These are phyloP conservation scores for Galleria mellonella DNA, from an alignment of 1,140 invertebrate genomes.

Conservation along the genomic window DNA sequence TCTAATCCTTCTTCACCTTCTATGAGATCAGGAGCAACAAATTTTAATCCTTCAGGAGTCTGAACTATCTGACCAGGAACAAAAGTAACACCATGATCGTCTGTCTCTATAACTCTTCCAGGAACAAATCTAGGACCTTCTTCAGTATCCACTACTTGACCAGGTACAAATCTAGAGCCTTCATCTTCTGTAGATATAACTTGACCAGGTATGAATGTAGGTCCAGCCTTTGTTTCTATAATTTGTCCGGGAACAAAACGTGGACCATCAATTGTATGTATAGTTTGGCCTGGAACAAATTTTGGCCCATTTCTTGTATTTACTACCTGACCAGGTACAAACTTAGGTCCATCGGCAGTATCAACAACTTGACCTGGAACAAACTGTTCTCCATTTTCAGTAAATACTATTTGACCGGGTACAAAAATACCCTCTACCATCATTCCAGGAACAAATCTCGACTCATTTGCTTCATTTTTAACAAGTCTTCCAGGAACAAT, in stretches of 20 bases:
- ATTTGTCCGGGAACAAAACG: conserved; percentile 83
- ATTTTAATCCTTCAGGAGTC: conserved; percentile 81
- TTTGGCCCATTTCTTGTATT: conserved; percentile 80
- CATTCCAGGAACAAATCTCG: conserved; percentile 81
- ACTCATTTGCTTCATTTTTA: conserved; percentile 76
- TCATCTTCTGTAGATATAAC: conserved; percentile 83
- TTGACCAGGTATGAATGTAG: conserved; percentile 84
- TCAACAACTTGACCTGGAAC: conserved; percentile 85
- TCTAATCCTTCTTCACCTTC: conserved; percentile 80
- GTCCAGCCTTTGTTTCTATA: conserved; percentile 82
- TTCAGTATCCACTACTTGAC: conserved; percentile 82
- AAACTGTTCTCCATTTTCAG: conserved; percentile 82
- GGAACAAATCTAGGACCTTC: conserved; percentile 84
- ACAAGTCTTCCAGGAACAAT: conserved; percentile 81
- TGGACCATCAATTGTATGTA: conserved; percentile 80
- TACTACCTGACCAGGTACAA: conserved; percentile 83
- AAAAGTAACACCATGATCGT: conserved; percentile 80
- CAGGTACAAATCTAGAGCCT: conserved; percentile 82
- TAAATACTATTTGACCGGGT: conserved; percentile 82
- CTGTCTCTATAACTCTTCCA: conserved; percentile 80
- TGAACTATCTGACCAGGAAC: conserved; percentile 83
- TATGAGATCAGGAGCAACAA: conserved; percentile 81
- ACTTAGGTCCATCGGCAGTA: conserved; percentile 79
- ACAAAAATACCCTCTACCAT: conserved; percentile 81
- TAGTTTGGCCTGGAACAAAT: conserved; percentile 82